Percentiles rank a stretch among this genome's conserved stretches.
These are phyloP conservation scores for Staurois parvus DNA, from an alignment of 2,797 vertebrate genomes.

Conservation along the genomic window DNA sequence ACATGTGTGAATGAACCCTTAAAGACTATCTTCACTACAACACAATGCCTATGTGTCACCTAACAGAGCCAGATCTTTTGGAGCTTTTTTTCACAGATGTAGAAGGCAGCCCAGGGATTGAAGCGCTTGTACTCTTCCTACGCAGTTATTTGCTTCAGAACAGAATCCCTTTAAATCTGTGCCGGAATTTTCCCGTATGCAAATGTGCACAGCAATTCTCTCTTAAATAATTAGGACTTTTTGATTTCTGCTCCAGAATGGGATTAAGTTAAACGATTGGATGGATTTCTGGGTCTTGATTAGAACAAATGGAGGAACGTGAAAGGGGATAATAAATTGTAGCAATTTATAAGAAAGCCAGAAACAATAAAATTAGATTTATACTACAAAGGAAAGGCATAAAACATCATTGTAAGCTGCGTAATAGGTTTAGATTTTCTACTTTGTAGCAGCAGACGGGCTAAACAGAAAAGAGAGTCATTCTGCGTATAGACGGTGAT, in stretches of 20 bases:
- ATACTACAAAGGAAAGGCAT: not conserved
- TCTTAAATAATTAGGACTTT: not conserved
- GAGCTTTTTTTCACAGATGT: too few relatives aligned
- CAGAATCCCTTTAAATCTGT: not conserved
- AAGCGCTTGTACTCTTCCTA: not conserved
- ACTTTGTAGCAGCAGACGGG: not conserved
- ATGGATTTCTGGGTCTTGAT: not conserved
- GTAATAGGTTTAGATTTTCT: slow-evolving; percentile 1
- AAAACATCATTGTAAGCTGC: not conserved
- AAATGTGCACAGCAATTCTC: not conserved
- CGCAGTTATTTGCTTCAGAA: not conserved
- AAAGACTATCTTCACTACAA: too few relatives aligned
- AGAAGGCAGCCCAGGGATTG: too few relatives aligned
- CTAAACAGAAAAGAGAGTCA: not conserved
- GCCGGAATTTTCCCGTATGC: not conserved
- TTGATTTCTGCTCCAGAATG: not conserved
- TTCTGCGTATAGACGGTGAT: not conserved
- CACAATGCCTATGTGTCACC: too few relatives aligned
- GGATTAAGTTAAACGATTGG: slow-evolving; percentile 3
- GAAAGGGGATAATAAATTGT: slow-evolving; percentile 22
- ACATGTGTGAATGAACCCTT: too few relatives aligned
- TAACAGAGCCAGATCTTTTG: too few relatives aligned
- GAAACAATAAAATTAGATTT: slow-evolving; percentile 26
- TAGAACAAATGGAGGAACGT: not conserved
- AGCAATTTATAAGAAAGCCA: slow-evolving; percentile 9